Base-by-base conservation (phyloP, 1,140 invertebrate species). In the Hetaerina americana region DNA sequence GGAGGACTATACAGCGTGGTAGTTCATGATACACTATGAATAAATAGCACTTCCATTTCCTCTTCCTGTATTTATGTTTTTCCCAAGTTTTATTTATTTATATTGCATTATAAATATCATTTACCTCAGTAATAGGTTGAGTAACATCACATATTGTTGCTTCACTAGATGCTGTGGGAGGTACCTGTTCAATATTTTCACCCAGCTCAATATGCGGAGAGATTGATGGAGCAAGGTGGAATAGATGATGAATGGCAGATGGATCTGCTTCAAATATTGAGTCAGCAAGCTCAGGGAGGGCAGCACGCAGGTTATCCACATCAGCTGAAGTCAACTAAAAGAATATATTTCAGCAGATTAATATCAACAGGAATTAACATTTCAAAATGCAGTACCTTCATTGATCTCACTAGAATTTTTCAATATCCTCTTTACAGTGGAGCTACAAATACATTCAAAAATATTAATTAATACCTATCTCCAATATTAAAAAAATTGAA, bases 341-440 rank as follows among this genome's bases (percentile, higher is more conserved):
- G n/a, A n/a, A n/a, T n/a, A n/a, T n/a, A 0, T 77, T 68, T 25
- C 83, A 77, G 15, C 77, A 78, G 10, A 80, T 76, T 0, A 82
- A 76, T 40, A 68, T 69, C 26, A 71, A 68, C 70, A 5, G 25
- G 66, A 70, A 25, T 25, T 29, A 73, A 66, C 26, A 12, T 75
- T 69, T 24, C 24, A 22, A 6, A 49, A 18, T 70, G 15, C n/a
- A n/a, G n/a, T n/a, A n/a, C n/a, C n/a, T n/a, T n/a, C n/a, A n/a
- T n/a, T n/a, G n/a, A n/a, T n/a, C n/a, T n/a, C n/a, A n/a, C n/a
- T n/a, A n/a, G n/a, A n/a, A n/a, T n/a, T n/a, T n/a, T n/a, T n/a
- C n/a, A n/a, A n/a, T n/a, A n/a, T n/a, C n/a, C n/a, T n/a, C n/a
- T n/a, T n/a, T n/a, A n/a, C n/a, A n/a, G n/a, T n/a, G n/a, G n/a